Percentiles rank a stretch among this genome's conserved stretches.
phyloP scores from a whole-genome alignment of 2,797 vertebrate genomes.

The Choloepus didactylus region DNA sequence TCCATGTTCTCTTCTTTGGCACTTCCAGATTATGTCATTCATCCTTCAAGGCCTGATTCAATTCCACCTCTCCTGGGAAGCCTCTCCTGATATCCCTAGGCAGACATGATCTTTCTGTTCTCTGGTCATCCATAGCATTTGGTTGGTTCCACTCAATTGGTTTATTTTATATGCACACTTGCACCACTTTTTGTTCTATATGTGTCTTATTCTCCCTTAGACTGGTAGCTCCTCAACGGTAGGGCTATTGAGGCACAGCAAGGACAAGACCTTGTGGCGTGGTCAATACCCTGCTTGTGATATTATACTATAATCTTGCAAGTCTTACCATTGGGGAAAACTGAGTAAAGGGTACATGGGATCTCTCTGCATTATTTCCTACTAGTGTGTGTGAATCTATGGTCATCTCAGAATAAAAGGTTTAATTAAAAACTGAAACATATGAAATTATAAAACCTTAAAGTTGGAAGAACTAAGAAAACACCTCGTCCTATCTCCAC shows the following conservation, averaged over 20 bases:
- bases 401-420: neutral
- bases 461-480: neutral
- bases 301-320: neutral
- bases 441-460: neutral
- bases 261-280: neutral
- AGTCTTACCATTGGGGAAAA: slow-evolving; percentile 31
- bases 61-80: neutral
- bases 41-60: neutral
- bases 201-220: neutral
- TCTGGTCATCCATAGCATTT: neutral
- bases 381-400: neutral
- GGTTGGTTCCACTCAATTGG: neutral
- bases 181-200: neutral
- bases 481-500: neutral
- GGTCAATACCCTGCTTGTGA: neutral
- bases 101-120: slow-evolving; percentile 21
- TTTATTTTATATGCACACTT: neutral
- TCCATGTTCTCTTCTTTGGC: neutral
- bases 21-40: neutral
- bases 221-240: neutral
- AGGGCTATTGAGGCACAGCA: neutral
- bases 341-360: neutral
- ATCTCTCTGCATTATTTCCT: neutral
- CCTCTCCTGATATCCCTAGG: neutral
- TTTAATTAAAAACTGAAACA: slow-evolving; percentile 9